Base-by-base conservation (phyloP, 2,797 vertebrate genomes). In the Chromobotia macracanthus region DNA sequence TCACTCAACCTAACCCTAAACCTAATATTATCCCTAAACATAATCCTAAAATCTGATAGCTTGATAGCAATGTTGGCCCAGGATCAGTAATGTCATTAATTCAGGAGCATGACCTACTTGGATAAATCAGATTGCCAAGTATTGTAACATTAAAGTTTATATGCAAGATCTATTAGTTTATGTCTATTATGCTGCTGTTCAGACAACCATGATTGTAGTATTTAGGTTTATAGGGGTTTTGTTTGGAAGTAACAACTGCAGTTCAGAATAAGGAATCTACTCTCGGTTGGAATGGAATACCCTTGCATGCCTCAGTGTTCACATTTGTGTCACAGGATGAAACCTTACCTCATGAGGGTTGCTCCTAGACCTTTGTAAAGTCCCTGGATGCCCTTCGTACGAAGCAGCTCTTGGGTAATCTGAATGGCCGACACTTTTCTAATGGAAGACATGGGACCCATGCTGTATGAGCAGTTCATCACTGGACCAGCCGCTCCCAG, bases 281-380 rank as follows among this genome's bases (percentile, higher is more conserved):
- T 18, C 28, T 31, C 6, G 25, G 58, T 31, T 61, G 58, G 58
- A 61, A 61, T 13, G 58, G 18, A 64, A 41, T 19, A 64, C 31
- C 18, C 18, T 38, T 28, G 16, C 31, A 19, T 64, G 18, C 18
- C 61, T 19, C 31, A 64, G 61, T 38, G 9, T 64, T 64, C 31
- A 38, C 16, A 28, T 38, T 64, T 10, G 31, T 8, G 3, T 60
- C 15, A 16, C 9, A 25, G 3, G 10, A 25, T 25, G 16, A 15
- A 60, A 11, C 70, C 79, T 83, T 80, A 94, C 95, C 95, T 94
- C 88, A 95, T 88, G 75, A 95, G 71, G 0, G 95, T 95, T 82
- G 94, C 95, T 18, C 93, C 94, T 1, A 95, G 91, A 15, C 95
- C 95, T 55, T 84, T 91, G 86, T 95, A 95, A 44, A 95, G 90